Conservation (phyloP, 2,888 invertebrate species). For the Amphipoea lucens region DNA sequence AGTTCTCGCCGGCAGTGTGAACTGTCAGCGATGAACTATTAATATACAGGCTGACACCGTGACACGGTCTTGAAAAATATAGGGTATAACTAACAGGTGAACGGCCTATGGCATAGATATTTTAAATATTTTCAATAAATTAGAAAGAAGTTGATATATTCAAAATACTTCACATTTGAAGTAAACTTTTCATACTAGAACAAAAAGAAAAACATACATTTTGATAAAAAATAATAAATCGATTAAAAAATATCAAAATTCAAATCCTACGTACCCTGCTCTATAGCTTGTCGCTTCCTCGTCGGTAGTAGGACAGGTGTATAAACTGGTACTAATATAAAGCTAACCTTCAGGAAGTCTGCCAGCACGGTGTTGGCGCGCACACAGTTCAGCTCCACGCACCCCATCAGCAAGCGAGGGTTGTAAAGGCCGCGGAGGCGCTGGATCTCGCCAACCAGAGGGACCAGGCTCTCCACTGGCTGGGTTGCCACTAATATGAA, state of each 20-base stretch:
- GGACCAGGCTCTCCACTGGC: slow-evolving; percentile 93
- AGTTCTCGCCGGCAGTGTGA: not conserved
- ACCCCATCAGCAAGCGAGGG: slow-evolving; percentile 90
- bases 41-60: not conserved
- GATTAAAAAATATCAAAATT: too few species aligned
- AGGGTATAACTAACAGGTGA: too few species aligned
- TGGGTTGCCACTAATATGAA: slow-evolving; percentile 86
- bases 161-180: too few species aligned
- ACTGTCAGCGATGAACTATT: not conserved
- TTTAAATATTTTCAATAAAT: too few species aligned
- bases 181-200: too few species aligned
- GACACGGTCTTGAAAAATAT: too few species aligned
- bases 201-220: too few species aligned
- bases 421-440: slow-evolving; percentile 87
- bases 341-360: slow-evolving; percentile 88
- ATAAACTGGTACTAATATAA: not conserved
- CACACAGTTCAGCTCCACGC: slow-evolving; percentile 93
- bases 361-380: slow-evolving; percentile 93
- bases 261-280: too few species aligned
- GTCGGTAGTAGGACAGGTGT: not conserved
- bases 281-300: not conserved
- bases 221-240: too few species aligned
- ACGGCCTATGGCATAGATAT: too few species aligned
- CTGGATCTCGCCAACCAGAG: slow-evolving; percentile 92
- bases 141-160: too few species aligned